Base-by-base conservation (phyloP, 2,797 vertebrate species). In the Malacoraja senta region DNA sequence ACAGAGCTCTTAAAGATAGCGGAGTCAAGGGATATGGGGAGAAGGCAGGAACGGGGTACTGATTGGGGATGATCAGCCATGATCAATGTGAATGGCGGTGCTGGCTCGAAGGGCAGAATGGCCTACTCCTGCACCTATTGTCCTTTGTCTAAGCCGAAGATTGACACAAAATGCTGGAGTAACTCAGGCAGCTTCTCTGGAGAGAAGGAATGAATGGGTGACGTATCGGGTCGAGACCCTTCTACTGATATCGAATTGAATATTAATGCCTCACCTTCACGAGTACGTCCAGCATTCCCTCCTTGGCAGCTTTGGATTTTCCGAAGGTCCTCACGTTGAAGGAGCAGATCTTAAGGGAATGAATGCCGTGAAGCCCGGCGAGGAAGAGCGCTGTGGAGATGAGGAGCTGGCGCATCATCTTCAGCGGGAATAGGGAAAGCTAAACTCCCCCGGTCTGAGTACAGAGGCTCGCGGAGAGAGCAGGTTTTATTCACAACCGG, bases 311-410 rank as follows among this genome's bases (percentile, higher is more conserved):
- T 95, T 98, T 98, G 93, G 95, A 83, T 94, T 96, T 96, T 95
- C 97, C 97, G 35, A 98, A 98, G 90, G 97, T 96, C 93, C 94
- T 95, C 88, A 98, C 96, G 0, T 98, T 98, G 94, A 98, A 98
- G 94, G 97, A 97, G 93, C 97, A 98, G 93, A 98, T 96, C 95
- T 94, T 97, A 77, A 98, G 94, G 93, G 95, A 94, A 83, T 94
- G 93, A 80, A 94, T 71, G 0, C 94, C 63, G 8, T 94, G 94
- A 79, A 96, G 93, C 94, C 35, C 94, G 77, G 97, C 91, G 72
- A 96, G 94, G 2, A 95, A 93, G 78, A 97, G 93, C 68, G 95
- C 93, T 93, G 95, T 72, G 61, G 94, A 4, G 1, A 93, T 32
- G 72, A 92, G 29, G 93, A 94, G 81, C 94, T 94, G 95, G 78